These are phyloP conservation scores for Odobenus rosmarus DNA, from an alignment of 2,113 vertebrate species.

Conservation along the genomic window DNA sequence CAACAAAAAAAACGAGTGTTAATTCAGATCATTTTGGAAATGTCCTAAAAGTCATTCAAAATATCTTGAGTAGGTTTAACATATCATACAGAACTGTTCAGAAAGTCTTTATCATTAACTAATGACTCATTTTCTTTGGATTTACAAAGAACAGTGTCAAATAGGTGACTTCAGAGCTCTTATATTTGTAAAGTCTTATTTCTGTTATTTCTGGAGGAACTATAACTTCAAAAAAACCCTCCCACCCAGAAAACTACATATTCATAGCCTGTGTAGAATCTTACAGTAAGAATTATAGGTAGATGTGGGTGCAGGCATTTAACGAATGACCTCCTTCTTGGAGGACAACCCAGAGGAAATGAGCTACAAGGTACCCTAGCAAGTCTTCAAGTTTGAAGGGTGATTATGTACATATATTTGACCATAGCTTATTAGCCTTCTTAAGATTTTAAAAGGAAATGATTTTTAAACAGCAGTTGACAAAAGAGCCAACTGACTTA, in stretches of 20 bases:
- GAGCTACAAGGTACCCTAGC: not conserved
- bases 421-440: not conserved
- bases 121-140: not conserved
- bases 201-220: not conserved
- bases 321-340: not conserved
- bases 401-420: not conserved
- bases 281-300: not conserved
- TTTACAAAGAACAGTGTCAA: not conserved
- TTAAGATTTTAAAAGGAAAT: conserved; percentile 50
- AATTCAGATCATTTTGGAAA: conserved; percentile 48
- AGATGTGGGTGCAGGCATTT: not conserved
- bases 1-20: conserved; percentile 19
- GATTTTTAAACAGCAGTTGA: conserved; percentile 27
- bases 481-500: conserved; percentile 1
- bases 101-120: not conserved
- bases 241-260: not conserved
- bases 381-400: not conserved
- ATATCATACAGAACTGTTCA: not conserved
- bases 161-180: not conserved
- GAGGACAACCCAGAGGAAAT: not conserved
- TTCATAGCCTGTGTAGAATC: not conserved
- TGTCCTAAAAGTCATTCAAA: conserved; percentile 32
- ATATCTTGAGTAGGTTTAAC: not conserved
- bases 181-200: conserved; percentile 30
- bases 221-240: not conserved